phyloP scores from a whole-genome alignment of 1,140 invertebrate genomes.

The Zaprionus vittiger region DNA sequence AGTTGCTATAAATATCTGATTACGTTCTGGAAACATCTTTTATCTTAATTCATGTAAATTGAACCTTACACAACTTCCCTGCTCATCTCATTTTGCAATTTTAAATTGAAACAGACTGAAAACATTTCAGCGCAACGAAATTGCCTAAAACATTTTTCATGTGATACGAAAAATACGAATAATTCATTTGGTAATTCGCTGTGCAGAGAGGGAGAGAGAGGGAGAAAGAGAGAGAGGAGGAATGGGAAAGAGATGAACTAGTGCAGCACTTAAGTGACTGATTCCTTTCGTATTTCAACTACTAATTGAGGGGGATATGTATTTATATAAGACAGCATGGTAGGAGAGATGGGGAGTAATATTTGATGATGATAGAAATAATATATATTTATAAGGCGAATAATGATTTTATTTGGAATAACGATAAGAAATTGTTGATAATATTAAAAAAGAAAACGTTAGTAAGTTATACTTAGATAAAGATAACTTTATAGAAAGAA shows the following conservation, averaged over 20 bases:
- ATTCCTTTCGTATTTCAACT: neutral
- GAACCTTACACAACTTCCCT: neutral
- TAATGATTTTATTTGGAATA: too few species aligned
- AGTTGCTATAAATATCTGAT: neutral
- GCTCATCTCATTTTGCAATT: neutral
- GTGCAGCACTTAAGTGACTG: neutral
- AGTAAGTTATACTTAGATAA: too few species aligned
- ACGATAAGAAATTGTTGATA: too few species aligned
- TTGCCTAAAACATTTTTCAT: neutral
- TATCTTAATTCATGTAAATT: conserved; percentile 5
- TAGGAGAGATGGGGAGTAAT: neutral
- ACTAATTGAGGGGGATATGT: neutral
- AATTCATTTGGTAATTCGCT: neutral
- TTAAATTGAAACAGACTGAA: neutral
- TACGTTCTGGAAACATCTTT: neutral
- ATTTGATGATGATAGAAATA: too few species aligned
- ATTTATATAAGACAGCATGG: neutral
- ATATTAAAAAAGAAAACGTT: too few species aligned
- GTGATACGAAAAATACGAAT: neutral
- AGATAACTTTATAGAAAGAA: neutral
- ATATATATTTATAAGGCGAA: too few species aligned
- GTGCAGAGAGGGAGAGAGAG: neutral
- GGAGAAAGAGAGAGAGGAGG: neutral
- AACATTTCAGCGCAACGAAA: neutral
- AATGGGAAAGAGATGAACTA: neutral